phyloP scores from a whole-genome alignment of 2,113 vertebrate genomes.

The Poeciliopsis prolifica region DNA sequence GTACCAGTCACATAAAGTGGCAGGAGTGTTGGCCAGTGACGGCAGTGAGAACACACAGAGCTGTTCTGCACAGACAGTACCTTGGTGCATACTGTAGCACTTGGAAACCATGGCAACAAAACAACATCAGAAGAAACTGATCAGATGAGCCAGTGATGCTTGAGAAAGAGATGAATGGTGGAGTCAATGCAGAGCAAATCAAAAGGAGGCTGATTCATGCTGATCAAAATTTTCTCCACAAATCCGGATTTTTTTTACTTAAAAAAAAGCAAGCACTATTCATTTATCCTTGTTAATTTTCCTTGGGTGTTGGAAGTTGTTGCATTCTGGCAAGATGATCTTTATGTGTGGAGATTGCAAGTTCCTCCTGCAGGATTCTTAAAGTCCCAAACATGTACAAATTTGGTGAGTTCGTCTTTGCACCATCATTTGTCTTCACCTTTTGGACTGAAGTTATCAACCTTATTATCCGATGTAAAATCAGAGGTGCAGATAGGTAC shows the following conservation, averaged over 20 bases:
- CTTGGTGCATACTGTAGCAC: constrained; percentile 74
- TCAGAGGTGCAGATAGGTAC: constrained; percentile 4
- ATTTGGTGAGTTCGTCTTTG: background rate
- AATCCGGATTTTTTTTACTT: background rate
- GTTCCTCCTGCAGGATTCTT: background rate
- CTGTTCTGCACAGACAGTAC: constrained; percentile 60
- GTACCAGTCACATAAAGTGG: constrained; percentile 26
- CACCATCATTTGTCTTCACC: background rate
- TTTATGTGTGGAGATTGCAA: background rate
- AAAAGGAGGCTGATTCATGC: constrained; percentile 32
- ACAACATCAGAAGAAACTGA: constrained; percentile 78
- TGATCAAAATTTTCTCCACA: constrained; percentile 6
- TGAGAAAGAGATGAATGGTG: constrained; percentile 67
- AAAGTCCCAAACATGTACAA: background rate
- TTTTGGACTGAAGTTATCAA: background rate
- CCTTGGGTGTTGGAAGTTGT: background rate
- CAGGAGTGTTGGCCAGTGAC: constrained; percentile 29
- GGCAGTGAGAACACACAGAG: constrained; percentile 51
- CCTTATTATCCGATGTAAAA: background rate
- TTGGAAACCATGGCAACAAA: constrained; percentile 83
- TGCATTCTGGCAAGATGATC: background rate
- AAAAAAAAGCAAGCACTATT: background rate
- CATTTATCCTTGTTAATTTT: background rate
- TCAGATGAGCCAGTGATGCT: constrained; percentile 73
- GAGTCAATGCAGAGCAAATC: constrained; percentile 47